These are phyloP conservation scores for Hyalella azteca DNA, from an alignment of 2,888 invertebrate species.

Conservation along the genomic window DNA sequence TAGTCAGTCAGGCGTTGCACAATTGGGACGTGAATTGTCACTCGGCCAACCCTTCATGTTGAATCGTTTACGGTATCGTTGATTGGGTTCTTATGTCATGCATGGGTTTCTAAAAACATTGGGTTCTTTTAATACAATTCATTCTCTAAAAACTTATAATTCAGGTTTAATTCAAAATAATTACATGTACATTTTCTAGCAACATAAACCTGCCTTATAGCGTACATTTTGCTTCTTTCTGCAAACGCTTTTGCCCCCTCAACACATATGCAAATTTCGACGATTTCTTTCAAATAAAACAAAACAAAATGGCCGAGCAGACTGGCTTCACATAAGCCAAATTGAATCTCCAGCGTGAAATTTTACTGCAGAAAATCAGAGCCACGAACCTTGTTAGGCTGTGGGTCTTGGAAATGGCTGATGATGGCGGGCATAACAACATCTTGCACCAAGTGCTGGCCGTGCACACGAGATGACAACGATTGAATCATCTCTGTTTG, in stretches of 20 bases:
- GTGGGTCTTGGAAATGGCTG: conserved; percentile 68
- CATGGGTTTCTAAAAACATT: no score
- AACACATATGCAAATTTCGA: conserved; percentile 61
- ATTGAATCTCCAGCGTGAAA: background rate
- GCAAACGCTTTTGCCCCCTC: background rate
- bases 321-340: conserved; percentile 65
- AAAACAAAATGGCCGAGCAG: conserved; percentile 68
- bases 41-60: background rate
- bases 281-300: background rate
- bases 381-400: conserved; percentile 68
- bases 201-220: background rate
- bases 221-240: background rate
- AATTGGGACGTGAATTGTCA: background rate
- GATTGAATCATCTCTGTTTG: conserved; percentile 41
- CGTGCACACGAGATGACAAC: conserved; percentile 62
- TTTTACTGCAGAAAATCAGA: conserved; percentile 65
- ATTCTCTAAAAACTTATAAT: no score
- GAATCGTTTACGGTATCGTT: background rate
- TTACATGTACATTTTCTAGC: background rate
- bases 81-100: background rate
- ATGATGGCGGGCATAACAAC: conserved; percentile 73
- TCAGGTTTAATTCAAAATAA: no score
- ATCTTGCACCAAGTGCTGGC: conserved; percentile 79
- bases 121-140: no score
- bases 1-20: background rate